Evolutionary conservation across 2,888 invertebrate genomes (phyloP), one percentile per base, ranked within the genome.

Genomic region (Heliconius cydno): DNA sequence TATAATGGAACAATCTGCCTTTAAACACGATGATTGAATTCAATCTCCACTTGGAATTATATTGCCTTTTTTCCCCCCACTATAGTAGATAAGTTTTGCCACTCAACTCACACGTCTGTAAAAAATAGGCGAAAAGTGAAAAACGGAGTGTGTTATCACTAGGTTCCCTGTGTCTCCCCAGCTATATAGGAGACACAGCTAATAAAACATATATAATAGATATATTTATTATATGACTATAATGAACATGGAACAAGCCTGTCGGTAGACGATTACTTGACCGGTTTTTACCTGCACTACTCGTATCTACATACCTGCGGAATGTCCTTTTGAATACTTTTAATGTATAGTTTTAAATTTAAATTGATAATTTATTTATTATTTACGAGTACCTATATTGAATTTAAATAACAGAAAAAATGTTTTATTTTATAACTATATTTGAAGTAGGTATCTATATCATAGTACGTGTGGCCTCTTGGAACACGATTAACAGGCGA

Each of bases 211-310:
- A 6, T 19, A 22, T 52, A 52, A 34, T 73, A 38, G n/a, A 72
- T n/a, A 38, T 57, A 38, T 22, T 38, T n/a, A 30, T 57, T 57
- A 72, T 57, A 72, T 22, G 12, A 34, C 7, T 9, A 30, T 60
- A 60, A 60, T 73, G 60, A 25, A 73, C 73, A 60, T 34, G 60
- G 73, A 25, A 73, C 73, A 34, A 73, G 73, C 60, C n/a, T 25
- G 57, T 60, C 60, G 34, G 73, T 73, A 34, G 72, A 60, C 72
- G 57, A 34, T 60, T 60, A 57, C 34, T 34, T 73, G 73, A 73
- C 73, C 73, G 73, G 73, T 73, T 73, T 73, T 60, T 73, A 73
- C 73, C 73, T 73, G 73, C 73, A 73, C 73, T 73, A 34, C 34
- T 34, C 34, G 34, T 34, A 60, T 60, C 73, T 73, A 73, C 60